Evolutionary conservation across 2,888 invertebrate genomes (phyloP).

Genomic region (Itoplectis maculator): DNA sequence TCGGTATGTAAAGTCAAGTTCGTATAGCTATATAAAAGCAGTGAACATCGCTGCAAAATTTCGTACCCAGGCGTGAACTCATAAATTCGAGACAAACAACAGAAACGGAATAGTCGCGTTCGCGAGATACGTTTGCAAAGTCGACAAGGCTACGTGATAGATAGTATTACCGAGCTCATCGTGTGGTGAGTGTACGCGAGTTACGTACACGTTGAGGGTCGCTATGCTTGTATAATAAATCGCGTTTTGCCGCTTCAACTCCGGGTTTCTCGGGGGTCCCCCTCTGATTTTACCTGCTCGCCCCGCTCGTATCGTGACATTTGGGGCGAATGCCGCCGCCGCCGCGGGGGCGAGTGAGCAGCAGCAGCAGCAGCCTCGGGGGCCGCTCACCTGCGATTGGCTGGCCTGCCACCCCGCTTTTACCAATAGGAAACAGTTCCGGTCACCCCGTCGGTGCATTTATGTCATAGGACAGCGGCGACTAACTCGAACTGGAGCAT

Average conservation of each 20-base stretch:
- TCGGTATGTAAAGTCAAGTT: too few species aligned
- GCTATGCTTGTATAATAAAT: slow-evolving; percentile 66
- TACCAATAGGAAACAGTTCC: slow-evolving; percentile 78
- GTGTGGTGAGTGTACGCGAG: slow-evolving; percentile 25
- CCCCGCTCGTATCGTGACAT: slow-evolving; percentile 69
- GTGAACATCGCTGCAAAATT: slow-evolving; percentile 25
- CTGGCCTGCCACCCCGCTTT: slow-evolving; percentile 69
- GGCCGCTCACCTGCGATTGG: slow-evolving; percentile 78
- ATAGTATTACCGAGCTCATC: slow-evolving; percentile 43
- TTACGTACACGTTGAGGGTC: slow-evolving; percentile 39
- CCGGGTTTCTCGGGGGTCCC: slow-evolving; percentile 26
- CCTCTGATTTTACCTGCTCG: slow-evolving; percentile 75
- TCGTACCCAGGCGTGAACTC: slow-evolving; percentile 59
- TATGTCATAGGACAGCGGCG: slow-evolving; percentile 74
- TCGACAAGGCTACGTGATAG: slow-evolving; percentile 59
- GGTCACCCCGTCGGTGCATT: slow-evolving; percentile 73
- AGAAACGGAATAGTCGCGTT: slow-evolving; percentile 48
- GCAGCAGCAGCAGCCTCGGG: slow-evolving; percentile 1
- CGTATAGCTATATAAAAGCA: too few species aligned
- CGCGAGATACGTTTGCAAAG: slow-evolving; percentile 51
- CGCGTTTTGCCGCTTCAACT: slow-evolving; percentile 65
- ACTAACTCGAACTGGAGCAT: slow-evolving; percentile 78
- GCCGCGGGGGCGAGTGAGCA: slow-evolving; percentile 64
- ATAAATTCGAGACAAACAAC: slow-evolving; percentile 60
- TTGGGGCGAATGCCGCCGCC: slow-evolving; percentile 63